Evolutionary conservation across 1,140 invertebrate species (phyloP), one percentile per base, ranked within the genome.

Genomic region (Drosophila guanche): DNA sequence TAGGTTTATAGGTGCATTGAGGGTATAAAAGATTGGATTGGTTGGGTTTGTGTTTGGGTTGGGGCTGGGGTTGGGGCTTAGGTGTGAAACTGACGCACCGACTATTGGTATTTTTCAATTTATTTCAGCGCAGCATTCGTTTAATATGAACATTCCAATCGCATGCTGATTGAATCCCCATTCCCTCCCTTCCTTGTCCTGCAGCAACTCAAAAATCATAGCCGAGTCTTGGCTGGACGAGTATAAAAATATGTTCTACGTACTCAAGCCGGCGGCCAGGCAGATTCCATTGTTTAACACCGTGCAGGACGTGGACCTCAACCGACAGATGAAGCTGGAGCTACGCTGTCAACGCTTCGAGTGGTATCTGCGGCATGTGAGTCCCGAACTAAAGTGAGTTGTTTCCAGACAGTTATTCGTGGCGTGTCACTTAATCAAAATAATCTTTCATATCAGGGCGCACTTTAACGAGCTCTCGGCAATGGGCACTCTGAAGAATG

Each of bases 351-450:
- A 96, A 88, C 93, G 92, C 54, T 99, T 99, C 88, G 93, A 95
- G 56, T 99, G 99, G 99, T 99, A 98, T 92, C 93, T 99, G 62
- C 94, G 97, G 40, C 98, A 98, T 90, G 94, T 99, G 62, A 95
- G 66, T 25, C 59, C 70, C 29, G 70, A 91, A 55, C 81, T 91
- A 23, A 91, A 74, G 90, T 91, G 51, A 88, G 86, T 80, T 23
- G 0, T 10, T 3, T 8, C 7, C 2, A 20, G 29, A 4, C 23
- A 53, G 37, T 1, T 66, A 52, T 66, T n/a, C 20, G 25, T 25
- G 10, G 22, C 22, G 47, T 23, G 20, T 8, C 69, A 23, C 29
- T 51, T 70, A 51, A 59, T 37, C 33, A 37, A 12, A 37, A 12
- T 10, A 12, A 37, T 46, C n/a, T 6, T 2, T 20, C 12, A 37